Conservation (phyloP, 2,113 vertebrate species). For the Aphyosemion australe region DNA sequence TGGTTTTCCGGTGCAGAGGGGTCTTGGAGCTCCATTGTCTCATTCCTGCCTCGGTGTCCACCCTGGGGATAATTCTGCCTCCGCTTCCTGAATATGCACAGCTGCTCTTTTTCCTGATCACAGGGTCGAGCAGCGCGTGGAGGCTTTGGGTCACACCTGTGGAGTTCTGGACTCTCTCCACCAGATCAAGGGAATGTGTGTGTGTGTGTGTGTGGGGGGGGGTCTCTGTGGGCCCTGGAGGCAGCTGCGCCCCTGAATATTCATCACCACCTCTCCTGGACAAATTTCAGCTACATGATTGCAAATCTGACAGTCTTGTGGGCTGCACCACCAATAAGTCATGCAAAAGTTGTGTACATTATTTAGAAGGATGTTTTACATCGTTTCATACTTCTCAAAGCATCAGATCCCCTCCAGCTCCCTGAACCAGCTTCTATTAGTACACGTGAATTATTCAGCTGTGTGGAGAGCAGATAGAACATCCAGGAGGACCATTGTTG, state of each 20-base stretch:
- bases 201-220: neutral
- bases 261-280: conserved; percentile 54
- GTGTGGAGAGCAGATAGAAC: conserved; percentile 35
- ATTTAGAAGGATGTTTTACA: conserved; percentile 46
- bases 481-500: conserved; percentile 39
- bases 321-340: conserved; percentile 15
- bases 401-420: conserved; percentile 33
- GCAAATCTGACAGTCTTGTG: conserved; percentile 38
- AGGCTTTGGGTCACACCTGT: conserved; percentile 66
- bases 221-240: conserved; percentile 45
- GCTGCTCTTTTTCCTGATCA: conserved; percentile 54
- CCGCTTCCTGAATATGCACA: conserved; percentile 32
- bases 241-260: conserved; percentile 71
- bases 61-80: conserved; percentile 4
- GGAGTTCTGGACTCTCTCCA: conserved; percentile 52
- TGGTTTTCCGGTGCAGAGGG: neutral
- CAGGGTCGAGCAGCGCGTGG: conserved; percentile 30
- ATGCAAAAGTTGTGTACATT: conserved; percentile 42
- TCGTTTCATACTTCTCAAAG: conserved; percentile 39
- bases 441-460: conserved; percentile 58
- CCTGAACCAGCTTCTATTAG: conserved; percentile 37
- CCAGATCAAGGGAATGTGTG: conserved; percentile 53
- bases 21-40: conserved; percentile 23
- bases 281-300: conserved; percentile 50
- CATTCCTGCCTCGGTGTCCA: conserved; percentile 5